Percentiles rank a stretch among this genome's conserved stretches.
These are phyloP conservation scores for Cataglyphis rosenhaueri DNA, from an alignment of 2,888 invertebrate genomes.

Conservation along the genomic window DNA sequence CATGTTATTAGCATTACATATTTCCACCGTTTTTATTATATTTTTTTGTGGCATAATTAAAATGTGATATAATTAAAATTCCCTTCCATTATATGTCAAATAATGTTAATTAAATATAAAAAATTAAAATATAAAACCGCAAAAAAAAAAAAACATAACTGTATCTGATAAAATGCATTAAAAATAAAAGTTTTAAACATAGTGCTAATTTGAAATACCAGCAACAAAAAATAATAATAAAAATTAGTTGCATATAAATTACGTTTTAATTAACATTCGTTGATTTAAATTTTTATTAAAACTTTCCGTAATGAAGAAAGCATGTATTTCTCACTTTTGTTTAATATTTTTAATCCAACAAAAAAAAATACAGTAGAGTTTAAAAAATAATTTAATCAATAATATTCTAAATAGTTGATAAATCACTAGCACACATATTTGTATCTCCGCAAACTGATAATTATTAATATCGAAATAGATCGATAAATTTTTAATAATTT, in stretches of 20 bases:
- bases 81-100: background rate
- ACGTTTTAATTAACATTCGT: constrained; percentile 18
- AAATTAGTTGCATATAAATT: constrained; percentile 20
- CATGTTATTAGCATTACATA: background rate
- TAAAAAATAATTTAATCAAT: constrained; percentile 1
- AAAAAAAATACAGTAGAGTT: background rate
- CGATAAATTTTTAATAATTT: background rate
- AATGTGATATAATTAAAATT: constrained; percentile 3
- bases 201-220: background rate
- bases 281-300: constrained; percentile 10
- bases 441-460: background rate
- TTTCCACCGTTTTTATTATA: background rate
- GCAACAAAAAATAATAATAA: constrained; percentile 2
- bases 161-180: background rate
- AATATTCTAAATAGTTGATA: background rate
- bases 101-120: background rate
- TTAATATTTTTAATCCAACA: background rate
- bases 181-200: background rate
- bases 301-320: background rate
- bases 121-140: background rate
- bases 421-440: background rate
- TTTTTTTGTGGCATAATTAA: background rate
- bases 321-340: background rate
- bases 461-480: background rate
- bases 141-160: background rate